Conservation (phyloP, 2,113 vertebrate genomes). For the Hemibagrus wyckioides region DNA sequence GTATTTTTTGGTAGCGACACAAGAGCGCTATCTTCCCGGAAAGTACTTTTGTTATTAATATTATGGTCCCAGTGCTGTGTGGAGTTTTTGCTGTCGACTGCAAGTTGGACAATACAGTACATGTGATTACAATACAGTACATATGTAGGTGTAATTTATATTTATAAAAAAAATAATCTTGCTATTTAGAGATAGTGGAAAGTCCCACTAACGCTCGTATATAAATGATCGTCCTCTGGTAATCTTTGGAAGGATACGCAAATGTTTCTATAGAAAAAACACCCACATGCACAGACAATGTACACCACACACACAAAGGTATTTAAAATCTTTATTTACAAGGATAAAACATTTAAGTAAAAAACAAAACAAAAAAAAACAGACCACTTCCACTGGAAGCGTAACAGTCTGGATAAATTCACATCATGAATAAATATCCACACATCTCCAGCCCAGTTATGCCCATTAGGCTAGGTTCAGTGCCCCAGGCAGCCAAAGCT, state of each 20-base stretch:
- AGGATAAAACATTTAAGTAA: constrained; percentile 40
- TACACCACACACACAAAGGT: constrained; percentile 22
- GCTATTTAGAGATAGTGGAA: too few species aligned
- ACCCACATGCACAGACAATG: not conserved
- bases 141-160: too few species aligned
- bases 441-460: not conserved
- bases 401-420: not conserved
- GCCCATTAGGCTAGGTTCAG: not conserved
- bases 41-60: too few species aligned
- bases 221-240: too few species aligned
- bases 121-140: too few species aligned
- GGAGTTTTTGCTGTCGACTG: too few species aligned
- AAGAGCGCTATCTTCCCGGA: accelerated
- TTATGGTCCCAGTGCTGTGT: too few species aligned
- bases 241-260: too few species aligned
- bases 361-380: not conserved
- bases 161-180: too few species aligned
- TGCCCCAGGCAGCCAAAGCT: constrained; percentile 73
- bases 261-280: not conserved
- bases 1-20: not conserved
- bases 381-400: not conserved
- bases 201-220: too few species aligned
- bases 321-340: constrained; percentile 77
- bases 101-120: too few species aligned
- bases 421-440: not conserved